These are phyloP conservation scores for Bucco capensis DNA, from an alignment of 2,113 vertebrate genomes.

Conservation along the genomic window DNA sequence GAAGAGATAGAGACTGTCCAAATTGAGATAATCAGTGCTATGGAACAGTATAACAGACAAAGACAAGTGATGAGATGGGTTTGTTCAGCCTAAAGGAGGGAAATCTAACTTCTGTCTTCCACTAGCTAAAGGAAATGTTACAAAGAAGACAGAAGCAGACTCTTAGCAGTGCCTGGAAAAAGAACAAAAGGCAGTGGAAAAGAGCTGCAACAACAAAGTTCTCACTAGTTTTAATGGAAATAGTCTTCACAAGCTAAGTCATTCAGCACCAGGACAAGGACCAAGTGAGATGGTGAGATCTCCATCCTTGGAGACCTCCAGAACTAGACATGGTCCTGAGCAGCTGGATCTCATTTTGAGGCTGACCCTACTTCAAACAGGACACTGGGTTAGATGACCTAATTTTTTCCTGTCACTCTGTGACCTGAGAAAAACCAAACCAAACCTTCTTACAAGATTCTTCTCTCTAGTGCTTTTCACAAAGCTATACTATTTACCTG, in stretches of 20 bases:
- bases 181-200: background rate
- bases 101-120: background rate
- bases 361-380: background rate
- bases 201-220: background rate
- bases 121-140: background rate
- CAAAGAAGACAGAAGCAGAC: background rate
- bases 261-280: background rate
- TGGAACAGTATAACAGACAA: background rate
- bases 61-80: background rate
- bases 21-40: background rate
- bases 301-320: background rate
- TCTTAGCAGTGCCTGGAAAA: background rate
- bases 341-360: background rate
- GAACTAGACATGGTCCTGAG: background rate
- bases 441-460: background rate
- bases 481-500: conserved; percentile 74
- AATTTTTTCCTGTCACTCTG: background rate
- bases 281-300: background rate
- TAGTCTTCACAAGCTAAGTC: background rate
- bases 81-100: background rate
- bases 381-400: background rate
- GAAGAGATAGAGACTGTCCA: background rate
- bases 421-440: background rate
- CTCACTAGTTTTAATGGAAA: background rate
- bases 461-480: background rate